phyloP scores from a whole-genome alignment of 92 coral and sea anemone species.

The Epizoanthus stellaris region DNA sequence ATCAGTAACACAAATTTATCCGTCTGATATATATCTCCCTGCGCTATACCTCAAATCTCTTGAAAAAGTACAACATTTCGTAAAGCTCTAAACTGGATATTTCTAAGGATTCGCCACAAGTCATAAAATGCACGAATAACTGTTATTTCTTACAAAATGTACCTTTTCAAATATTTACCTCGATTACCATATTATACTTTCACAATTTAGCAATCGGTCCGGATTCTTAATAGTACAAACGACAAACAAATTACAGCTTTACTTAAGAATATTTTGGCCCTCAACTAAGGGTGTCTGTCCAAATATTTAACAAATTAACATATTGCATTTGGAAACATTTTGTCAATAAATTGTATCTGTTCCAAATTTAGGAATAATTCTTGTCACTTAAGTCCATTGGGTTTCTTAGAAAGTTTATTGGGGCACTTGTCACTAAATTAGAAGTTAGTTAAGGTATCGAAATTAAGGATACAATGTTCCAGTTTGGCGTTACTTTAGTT shows the following conservation, averaged over 20 bases:
- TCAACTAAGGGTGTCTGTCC: background rate
- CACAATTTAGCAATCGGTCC: constrained; percentile 36
- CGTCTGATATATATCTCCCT: background rate
- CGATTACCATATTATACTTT: constrained; percentile 41
- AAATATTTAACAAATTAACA: constrained; percentile 25
- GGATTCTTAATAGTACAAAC: constrained; percentile 42
- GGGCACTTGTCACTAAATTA: no score
- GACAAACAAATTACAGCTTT: constrained; percentile 20
- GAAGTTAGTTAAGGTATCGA: no score
- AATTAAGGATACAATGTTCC: no score
- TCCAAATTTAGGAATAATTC: background rate
- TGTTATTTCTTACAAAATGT: constrained; percentile 12
- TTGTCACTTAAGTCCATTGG: no score
- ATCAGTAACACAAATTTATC: background rate
- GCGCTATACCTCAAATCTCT: no score
- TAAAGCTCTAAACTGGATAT: no score
- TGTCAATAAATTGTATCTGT: background rate
- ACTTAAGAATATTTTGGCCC: background rate
- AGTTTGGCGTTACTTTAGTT: no score
- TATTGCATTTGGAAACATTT: constrained; percentile 18
- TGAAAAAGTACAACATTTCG: no score
- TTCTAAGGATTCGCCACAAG: no score
- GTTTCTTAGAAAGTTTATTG: no score
- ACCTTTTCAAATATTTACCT: constrained; percentile 18
- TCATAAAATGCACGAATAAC: no score